Evolutionary conservation across 1,140 invertebrate genomes (phyloP).

Genomic region (Drosophila athabasca): DNA sequence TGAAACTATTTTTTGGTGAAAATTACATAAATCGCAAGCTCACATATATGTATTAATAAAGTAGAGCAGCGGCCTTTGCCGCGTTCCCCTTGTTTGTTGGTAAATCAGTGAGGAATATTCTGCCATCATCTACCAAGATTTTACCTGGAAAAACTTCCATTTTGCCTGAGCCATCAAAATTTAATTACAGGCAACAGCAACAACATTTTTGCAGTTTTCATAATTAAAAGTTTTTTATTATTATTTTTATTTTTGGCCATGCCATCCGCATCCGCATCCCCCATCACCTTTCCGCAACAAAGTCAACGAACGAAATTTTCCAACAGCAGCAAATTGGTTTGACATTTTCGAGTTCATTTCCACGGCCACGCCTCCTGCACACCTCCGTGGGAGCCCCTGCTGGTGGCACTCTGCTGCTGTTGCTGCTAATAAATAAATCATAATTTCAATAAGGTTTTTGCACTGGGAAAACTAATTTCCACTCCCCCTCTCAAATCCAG

Average conservation of each 20-base stretch:
- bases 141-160: conserved; percentile 34
- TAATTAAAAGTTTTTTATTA: conserved; percentile 61
- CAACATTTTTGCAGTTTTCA: conserved; percentile 58
- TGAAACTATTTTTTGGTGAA: no score
- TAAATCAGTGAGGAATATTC: conserved; percentile 50
- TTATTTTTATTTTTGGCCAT: conserved; percentile 40
- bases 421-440: conserved; percentile 70
- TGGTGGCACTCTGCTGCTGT: neutral
- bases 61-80: no score
- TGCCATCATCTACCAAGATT: conserved; percentile 33
- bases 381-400: conserved; percentile 1
- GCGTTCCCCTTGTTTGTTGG: conserved; percentile 27
- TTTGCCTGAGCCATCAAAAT: conserved; percentile 56
- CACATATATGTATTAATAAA: no score
- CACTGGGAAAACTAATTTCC: conserved; percentile 58
- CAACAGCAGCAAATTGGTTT: conserved; percentile 60
- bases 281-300: conserved; percentile 24
- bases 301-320: conserved; percentile 62
- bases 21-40: no score
- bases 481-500: conserved; percentile 3
- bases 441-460: conserved; percentile 72
- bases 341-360: conserved; percentile 57
- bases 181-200: conserved; percentile 55
- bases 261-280: conserved; percentile 23
- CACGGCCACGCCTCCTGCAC: conserved; percentile 9